A percentile compares a stretch with the other conserved stretches of the same genome.
These are phyloP conservation scores for Ptychadena robeensis DNA, from an alignment of 2,797 vertebrate genomes.

Conservation along the genomic window DNA sequence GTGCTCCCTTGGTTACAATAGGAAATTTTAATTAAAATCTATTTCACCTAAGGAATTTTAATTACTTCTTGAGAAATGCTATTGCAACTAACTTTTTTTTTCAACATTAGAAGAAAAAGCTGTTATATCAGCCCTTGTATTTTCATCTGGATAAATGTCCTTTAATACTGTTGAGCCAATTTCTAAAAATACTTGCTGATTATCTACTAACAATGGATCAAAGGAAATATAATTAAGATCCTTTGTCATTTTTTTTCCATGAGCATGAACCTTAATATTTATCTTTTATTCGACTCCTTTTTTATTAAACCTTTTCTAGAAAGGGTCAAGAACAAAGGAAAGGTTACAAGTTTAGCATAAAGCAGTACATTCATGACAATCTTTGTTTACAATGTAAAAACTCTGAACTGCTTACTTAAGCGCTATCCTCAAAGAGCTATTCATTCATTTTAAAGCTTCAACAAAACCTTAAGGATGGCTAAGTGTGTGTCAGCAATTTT, in stretches of 20 bases:
- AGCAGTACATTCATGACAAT: conserved; percentile 5
- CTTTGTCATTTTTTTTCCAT: conserved; percentile 37
- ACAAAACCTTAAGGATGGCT: too few species aligned
- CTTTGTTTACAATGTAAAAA: background rate
- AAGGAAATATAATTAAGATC: conserved; percentile 54
- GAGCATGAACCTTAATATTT: conserved; percentile 50
- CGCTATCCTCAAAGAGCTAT: background rate
- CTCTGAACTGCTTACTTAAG: background rate
- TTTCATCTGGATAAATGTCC: conserved; percentile 46
- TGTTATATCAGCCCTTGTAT: conserved; percentile 33
- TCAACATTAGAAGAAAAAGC: conserved; percentile 47
- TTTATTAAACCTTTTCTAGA: conserved; percentile 30
- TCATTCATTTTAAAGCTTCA: background rate
- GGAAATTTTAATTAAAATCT: conserved; percentile 52
- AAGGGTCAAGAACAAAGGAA: conserved; percentile 18
- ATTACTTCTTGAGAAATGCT: conserved; percentile 38
- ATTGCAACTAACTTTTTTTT: conserved; percentile 24
- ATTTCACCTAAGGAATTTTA: conserved; percentile 57
- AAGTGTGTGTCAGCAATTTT: too few species aligned
- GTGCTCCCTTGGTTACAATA: conserved; percentile 39
- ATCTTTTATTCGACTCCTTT: conserved; percentile 32
- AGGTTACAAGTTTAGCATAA: conserved; percentile 28
- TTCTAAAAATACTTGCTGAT: conserved; percentile 51
- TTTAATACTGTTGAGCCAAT: conserved; percentile 50
- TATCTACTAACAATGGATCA: conserved; percentile 48